These are phyloP conservation scores for Nomada goodeniana DNA, from an alignment of 2,888 invertebrate genomes.

Conservation along the genomic window DNA sequence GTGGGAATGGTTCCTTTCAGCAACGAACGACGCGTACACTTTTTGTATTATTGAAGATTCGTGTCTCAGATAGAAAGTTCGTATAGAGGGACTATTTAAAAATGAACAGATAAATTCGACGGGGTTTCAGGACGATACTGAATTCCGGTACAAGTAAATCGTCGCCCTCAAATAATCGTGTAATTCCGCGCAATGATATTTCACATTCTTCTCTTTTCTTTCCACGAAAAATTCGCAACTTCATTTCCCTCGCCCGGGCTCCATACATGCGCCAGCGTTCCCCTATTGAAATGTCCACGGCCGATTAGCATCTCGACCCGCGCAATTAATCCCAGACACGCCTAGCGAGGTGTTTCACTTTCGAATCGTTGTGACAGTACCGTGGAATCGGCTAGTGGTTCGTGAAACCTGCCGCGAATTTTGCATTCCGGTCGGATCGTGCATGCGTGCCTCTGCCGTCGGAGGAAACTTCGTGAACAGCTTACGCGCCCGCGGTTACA, in stretches of 20 bases:
- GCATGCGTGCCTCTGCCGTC: neutral
- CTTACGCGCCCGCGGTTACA: neutral
- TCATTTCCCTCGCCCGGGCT: neutral
- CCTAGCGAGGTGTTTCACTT: slow-evolving; percentile 23
- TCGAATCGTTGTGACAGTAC: slow-evolving; percentile 27
- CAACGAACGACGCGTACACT: no score
- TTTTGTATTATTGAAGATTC: no score
- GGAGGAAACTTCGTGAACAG: neutral
- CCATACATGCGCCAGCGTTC: no score
- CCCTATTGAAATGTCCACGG: slow-evolving; percentile 1
- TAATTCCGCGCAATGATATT: neutral
- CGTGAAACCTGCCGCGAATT: neutral
- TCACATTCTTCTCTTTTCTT: neutral
- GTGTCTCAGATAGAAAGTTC: neutral
- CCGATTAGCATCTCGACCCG: slow-evolving; percentile 3
- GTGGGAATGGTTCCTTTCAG: no score
- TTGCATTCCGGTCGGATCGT: neutral
- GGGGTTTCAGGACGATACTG: no score
- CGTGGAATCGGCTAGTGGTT: neutral
- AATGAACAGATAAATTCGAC: neutral
- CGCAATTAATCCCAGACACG: slow-evolving; percentile 24
- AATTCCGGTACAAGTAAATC: no score
- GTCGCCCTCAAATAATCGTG: no score
- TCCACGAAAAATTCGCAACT: neutral
- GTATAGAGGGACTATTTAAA: neutral